A percentile compares a stretch with the other conserved stretches of the same genome.
phyloP scores from a whole-genome alignment of 2,888 invertebrate species.

The Brachypterus glaber region DNA sequence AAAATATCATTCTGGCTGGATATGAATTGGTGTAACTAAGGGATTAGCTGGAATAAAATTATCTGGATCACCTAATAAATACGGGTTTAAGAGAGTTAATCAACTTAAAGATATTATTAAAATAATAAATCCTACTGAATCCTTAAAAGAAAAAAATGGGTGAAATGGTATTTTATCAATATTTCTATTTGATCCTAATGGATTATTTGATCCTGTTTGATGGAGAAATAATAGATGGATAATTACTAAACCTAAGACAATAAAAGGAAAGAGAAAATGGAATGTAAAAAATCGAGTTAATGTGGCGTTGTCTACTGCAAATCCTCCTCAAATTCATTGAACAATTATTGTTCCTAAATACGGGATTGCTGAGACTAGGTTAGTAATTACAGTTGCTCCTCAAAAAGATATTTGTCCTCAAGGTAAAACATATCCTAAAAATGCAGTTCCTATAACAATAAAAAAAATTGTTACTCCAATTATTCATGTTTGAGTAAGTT shows the following conservation, averaged over 20 bases:
- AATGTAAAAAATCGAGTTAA: conserved; percentile 68
- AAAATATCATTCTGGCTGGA: conserved; percentile 80
- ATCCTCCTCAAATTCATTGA: conserved; percentile 68
- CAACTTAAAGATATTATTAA: too few relatives aligned
- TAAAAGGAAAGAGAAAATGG: conserved; percentile 64
- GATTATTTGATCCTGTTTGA: conserved; percentile 59
- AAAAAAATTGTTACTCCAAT: conserved; percentile 57
- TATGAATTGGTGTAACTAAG: conserved; percentile 60
- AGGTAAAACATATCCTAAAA: conserved; percentile 68
- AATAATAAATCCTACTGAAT: conserved; percentile 52
- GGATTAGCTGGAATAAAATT: conserved; percentile 65
- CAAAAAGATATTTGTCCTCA: conserved; percentile 78
- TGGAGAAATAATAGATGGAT: conserved; percentile 58
- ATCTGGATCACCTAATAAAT: conserved; percentile 58
- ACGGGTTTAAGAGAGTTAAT: conserved; percentile 48
- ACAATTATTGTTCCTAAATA: conserved; percentile 55
- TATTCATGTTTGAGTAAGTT: conserved; percentile 50
- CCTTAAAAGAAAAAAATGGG: conserved; percentile 52
- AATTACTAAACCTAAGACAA: conserved; percentile 51
- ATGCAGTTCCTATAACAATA: conserved; percentile 60
- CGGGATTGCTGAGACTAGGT: conserved; percentile 61
- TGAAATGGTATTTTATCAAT: conserved; percentile 61
- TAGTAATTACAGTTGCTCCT: conserved; percentile 60
- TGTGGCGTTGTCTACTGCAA: conserved; percentile 63
- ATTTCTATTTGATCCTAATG: conserved; percentile 55